Evolutionary conservation across 2,888 invertebrate genomes (phyloP), one percentile per base, ranked within the genome.

Genomic region (Drosophila greeni): DNA sequence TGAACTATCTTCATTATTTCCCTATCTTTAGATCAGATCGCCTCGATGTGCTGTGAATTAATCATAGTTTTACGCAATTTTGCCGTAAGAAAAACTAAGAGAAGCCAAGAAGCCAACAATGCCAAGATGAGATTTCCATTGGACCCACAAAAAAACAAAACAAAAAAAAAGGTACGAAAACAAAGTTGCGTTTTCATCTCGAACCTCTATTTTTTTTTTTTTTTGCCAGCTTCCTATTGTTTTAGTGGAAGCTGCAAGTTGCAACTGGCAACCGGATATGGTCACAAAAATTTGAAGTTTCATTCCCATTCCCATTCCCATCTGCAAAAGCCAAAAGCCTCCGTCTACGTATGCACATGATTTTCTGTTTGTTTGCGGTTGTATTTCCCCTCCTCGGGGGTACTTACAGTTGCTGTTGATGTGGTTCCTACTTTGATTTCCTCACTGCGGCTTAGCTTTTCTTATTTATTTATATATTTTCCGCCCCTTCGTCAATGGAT

Each of bases 181-280:
- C 56, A 45, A 45, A 56, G 56, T 56, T 55, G 59, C 45, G 34
- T 61, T 61, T 61, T 48, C 49, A 42, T 59, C 7, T 59, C 42
- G 34, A 42, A 59, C 29, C 24, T 26, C 36, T 49, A 14, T 48
- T 36, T 54, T 12, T 40, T 55, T 37, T 55, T 42, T 42, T 55
- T 42, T 42, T 24, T 37, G 29, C 31, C 14, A 14, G 45, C 23
- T 16, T 33, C 42, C 42, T 42, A 51, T 59, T 62, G 60, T 60
- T 60, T 31, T 43, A 31, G 24, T 60, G 62, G 60, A 61, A 31
- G 62, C 62, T 62, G 62, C 62, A 62, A 49, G 23, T 29, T 59
- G 61, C 58, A 48, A 47, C 47, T 61, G 55, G 12, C 59, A 61
- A 61, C 61, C 61, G 61, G 61, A 61, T 61, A 58, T 58, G 61